phyloP scores from a whole-genome alignment of 2,797 vertebrate genomes.

The Halcyon badia region DNA sequence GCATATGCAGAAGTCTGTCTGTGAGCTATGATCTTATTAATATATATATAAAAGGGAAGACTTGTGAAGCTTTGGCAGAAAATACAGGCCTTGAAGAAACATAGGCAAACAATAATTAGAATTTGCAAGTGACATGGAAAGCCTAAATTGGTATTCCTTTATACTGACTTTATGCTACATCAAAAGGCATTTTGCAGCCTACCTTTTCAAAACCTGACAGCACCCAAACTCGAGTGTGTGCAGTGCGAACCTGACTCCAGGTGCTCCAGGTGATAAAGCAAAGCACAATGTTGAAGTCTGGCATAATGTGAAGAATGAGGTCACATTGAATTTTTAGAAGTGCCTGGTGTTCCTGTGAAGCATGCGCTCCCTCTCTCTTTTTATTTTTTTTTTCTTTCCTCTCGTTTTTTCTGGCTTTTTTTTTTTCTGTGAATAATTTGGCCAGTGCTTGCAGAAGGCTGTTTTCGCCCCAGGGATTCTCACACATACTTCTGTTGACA shows the following conservation, averaged over 20 bases:
- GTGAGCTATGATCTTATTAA: background rate
- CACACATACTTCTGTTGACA: constrained; percentile 85
- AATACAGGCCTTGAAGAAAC: constrained; percentile 9
- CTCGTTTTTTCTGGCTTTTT: background rate
- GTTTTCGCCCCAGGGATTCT: constrained; percentile 80
- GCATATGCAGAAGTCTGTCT: background rate
- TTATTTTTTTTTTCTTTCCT: background rate
- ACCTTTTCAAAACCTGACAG: constrained; percentile 40
- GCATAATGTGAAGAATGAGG: constrained; percentile 60
- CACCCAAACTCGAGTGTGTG: background rate
- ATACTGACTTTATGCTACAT: background rate
- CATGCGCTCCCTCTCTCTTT: background rate
- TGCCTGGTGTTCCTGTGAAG: constrained; percentile 34
- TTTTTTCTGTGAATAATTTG: constrained; percentile 80
- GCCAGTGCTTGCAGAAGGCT: constrained; percentile 81
- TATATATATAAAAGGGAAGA: background rate
- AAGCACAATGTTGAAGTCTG: constrained; percentile 36
- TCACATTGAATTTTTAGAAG: constrained; percentile 74
- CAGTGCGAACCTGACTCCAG: constrained; percentile 56
- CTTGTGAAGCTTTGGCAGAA: constrained; percentile 8
- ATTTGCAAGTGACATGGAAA: constrained; percentile 1
- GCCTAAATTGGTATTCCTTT: constrained; percentile 14
- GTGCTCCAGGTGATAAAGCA: constrained; percentile 69
- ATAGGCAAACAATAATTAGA: constrained; percentile 21
- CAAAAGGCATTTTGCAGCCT: constrained; percentile 32